Evolutionary conservation across 2,888 invertebrate species (phyloP), one percentile per base, ranked within the genome.

Genomic region (Drosophila maculinotata): DNA sequence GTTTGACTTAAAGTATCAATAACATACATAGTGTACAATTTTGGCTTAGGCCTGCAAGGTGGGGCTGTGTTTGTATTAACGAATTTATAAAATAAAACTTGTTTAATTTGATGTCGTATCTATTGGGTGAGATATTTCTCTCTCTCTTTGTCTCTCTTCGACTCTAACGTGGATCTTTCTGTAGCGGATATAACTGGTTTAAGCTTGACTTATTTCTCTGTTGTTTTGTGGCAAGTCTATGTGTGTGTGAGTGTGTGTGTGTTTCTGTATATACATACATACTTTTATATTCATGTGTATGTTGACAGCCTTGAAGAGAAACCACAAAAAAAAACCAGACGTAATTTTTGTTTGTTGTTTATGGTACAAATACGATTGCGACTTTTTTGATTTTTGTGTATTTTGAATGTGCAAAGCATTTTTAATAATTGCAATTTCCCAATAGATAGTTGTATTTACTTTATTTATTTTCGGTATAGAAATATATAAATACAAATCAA

Each of bases 241-340:
- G 20, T 44, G 15, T 12, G 39, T 30, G 28, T 14, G 28, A 31
- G 20, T 45, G n/a, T 53, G n/a, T 48, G 33, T 47, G 25, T 51
- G 44, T 45, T 14, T 5, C 1, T 26, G 17, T 15, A 2, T 47
- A 20, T n/a, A n/a, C n/a, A n/a, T n/a, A n/a, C n/a, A n/a, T n/a
- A n/a, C n/a, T n/a, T n/a, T n/a, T n/a, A n/a, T 10, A 31, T 28
- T 25, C 47, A 12, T 49, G 30, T 41, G 26, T 47, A 42, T 66
- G 69, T 58, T 77, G 71, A 84, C 81, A 84, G 84, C 84, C 84
- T 84, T 84, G 84, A 84, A 77, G 81, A 86, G 84, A 70, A 64
- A 42, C 53, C 44, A 71, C n/a, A 65, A 64, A 60, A 75, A 49
- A 54, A 63, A 69, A 49, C 52, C 56, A 76, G 53, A 74, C 58